A percentile compares a stretch with the other conserved stretches of the same genome.
Evolutionary conservation across 2,797 vertebrate genomes (phyloP).

Genomic region (Aeoliscus strigatus): DNA sequence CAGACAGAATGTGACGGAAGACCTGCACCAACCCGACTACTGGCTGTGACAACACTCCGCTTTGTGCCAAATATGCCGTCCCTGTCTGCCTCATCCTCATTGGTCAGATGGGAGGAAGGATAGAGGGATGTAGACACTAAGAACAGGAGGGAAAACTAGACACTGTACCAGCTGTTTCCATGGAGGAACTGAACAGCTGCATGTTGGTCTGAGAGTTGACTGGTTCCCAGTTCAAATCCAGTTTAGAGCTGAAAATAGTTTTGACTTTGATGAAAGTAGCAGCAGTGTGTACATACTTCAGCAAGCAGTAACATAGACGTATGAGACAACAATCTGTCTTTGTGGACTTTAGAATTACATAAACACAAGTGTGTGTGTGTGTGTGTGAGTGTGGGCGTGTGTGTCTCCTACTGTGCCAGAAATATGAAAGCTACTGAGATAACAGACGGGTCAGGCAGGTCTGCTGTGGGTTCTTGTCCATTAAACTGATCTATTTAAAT

Average conservation of each 20-base stretch:
- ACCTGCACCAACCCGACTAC: conserved; percentile 22
- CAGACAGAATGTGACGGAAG: conserved; percentile 18
- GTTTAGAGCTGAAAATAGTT: conserved; percentile 6
- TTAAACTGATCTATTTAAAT: conserved; percentile 1
- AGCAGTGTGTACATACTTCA: conserved; percentile 65
- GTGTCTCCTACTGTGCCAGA: conserved; percentile 48
- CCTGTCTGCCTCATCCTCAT: background rate
- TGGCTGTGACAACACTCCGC: conserved; percentile 13
- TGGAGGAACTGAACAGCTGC: conserved; percentile 5
- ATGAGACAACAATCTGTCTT: conserved; percentile 43
- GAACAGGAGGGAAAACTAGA: conserved; percentile 4
- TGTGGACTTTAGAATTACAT: conserved; percentile 49
- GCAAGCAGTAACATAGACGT: conserved; percentile 48
- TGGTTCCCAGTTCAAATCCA: conserved; percentile 8
- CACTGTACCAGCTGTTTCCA: conserved; percentile 5
- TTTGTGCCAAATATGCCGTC: conserved; percentile 21
- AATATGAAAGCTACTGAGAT: conserved; percentile 57
- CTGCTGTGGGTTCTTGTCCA: conserved; percentile 38
- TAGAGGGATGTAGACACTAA: conserved; percentile 3
- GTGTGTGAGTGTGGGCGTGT: conserved; percentile 3
- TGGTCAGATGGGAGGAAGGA: conserved; percentile 3
- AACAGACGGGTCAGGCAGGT: conserved; percentile 25
- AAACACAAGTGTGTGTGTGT: conserved; percentile 6
- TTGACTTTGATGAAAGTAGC: conserved; percentile 1
- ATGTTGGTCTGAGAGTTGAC: background rate